Evolutionary conservation across 2,113 vertebrate species (phyloP), one percentile per base, ranked within the genome.

Genomic region (Nicator chloris): DNA sequence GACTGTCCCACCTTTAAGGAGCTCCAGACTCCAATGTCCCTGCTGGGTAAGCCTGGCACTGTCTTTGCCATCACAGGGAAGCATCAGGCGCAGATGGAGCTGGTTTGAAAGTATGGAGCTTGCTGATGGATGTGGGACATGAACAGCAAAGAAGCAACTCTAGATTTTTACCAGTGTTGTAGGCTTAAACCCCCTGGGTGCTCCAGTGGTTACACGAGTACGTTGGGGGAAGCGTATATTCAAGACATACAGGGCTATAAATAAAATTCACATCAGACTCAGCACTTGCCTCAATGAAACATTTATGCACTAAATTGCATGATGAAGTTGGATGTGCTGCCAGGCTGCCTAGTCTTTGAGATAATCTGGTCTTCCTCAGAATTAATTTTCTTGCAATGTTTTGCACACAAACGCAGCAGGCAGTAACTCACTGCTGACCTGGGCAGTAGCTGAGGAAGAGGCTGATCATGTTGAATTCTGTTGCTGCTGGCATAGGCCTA

Each of bases 181-280:
- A 78, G 92, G 39, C 64, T 91, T 86, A 87, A 82, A 21, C 24
- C 78, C 82, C 71, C 60, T 60, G 71, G 42, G 88, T 92, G 60
- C 82, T 69, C 59, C 51, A 78, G 84, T 30, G 24, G 54, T 83
- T 85, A 88, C 84, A 69, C 0, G 2, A 93, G 64, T 50, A 39
- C 49, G 3, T 4, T 85, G 57, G 51, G 75, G 82, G 47, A 92
- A 61, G 45, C 3, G 23, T 42, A 33, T 59, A 54, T 63, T 72
- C 0, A 4, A 95, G 92, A 85, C 64, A 69, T 78, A 71, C 68
- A 72, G n/a, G 44, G 44, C 94, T 96, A 93, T 95, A 94, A 95
- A 96, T 96, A 97, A 96, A 96, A 80, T 60, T 89, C 86, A 88
- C 59, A 54, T 90, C 90, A 93, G 64, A 95, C 77, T 95, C 91